These are phyloP conservation scores for Phocoena phocoena DNA, from an alignment of 2,113 vertebrate species.

Conservation along the genomic window DNA sequence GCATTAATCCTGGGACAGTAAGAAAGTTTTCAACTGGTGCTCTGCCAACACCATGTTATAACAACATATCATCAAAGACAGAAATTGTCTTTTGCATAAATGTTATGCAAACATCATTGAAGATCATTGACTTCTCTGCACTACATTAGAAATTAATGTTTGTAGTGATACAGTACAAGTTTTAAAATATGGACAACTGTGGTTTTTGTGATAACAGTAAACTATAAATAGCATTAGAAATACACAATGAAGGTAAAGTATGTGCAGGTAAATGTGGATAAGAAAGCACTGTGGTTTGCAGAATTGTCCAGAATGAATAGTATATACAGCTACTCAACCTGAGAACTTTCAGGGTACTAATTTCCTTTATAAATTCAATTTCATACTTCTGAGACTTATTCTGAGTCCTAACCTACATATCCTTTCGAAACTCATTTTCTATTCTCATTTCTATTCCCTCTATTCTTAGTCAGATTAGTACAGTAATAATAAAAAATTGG, in stretches of 20 bases:
- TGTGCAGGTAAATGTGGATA: background rate
- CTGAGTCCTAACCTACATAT: background rate
- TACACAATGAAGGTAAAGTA: background rate
- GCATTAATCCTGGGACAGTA: background rate
- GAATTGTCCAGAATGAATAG: background rate
- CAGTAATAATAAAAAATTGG: background rate
- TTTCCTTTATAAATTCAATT: constrained; percentile 30
- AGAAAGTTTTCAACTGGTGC: background rate
- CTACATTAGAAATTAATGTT: background rate
- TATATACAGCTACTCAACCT: background rate
- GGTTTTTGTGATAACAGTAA: background rate
- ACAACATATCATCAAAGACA: background rate
- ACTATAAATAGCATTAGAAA: background rate
- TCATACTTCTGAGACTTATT: constrained; percentile 10
- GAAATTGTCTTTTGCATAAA: background rate
- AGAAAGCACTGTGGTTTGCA: background rate
- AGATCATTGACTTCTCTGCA: background rate
- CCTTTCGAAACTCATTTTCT: background rate
- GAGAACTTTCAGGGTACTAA: background rate
- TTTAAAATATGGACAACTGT: constrained; percentile 1
- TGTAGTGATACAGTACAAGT: background rate
- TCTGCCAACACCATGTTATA: background rate
- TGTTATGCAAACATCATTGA: background rate
- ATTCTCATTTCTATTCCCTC: background rate
- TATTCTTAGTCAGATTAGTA: background rate